phyloP scores from a whole-genome alignment of 2,888 invertebrate species.

The Cosmopolites sordidus region DNA sequence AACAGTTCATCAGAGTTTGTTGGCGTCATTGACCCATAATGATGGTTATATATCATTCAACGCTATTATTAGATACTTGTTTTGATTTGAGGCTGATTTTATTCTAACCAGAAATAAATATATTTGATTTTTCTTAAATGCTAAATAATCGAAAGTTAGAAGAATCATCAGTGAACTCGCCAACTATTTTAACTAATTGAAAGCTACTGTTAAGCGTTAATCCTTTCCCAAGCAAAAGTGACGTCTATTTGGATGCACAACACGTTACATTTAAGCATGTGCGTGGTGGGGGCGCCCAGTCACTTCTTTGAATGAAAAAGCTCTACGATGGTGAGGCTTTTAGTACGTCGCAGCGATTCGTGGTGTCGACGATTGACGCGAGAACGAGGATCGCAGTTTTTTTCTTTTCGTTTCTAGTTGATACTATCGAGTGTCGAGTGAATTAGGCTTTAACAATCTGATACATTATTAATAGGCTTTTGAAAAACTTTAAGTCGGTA shows the following conservation, averaged over 20 bases:
- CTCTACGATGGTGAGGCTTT: slow-evolving; percentile 20
- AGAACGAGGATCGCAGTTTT: slow-evolving; percentile 1
- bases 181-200: not conserved
- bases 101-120: too few species aligned
- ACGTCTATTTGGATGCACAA: slow-evolving; percentile 11
- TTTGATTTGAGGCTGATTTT: too few species aligned
- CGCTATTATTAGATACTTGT: too few species aligned
- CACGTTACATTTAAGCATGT: slow-evolving; percentile 9
- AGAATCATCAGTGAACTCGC: not conserved
- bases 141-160: too few species aligned
- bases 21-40: too few species aligned
- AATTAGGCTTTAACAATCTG: slow-evolving; percentile 7
- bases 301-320: slow-evolving; percentile 24
- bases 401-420: too few species aligned
- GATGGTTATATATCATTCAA: too few species aligned
- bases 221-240: slow-evolving; percentile 1
- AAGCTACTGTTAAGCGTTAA: not conserved
- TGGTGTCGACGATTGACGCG: slow-evolving; percentile 13
- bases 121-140: too few species aligned
- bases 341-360: slow-evolving; percentile 12
- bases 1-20: too few species aligned
- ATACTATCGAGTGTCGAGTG: slow-evolving; percentile 4
- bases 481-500: too few species aligned
- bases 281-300: slow-evolving; percentile 17
- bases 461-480: slow-evolving; percentile 5